Evolutionary conservation across 2,888 invertebrate genomes (phyloP), one percentile per base, ranked within the genome.

Genomic region (Cybosia mesomella): DNA sequence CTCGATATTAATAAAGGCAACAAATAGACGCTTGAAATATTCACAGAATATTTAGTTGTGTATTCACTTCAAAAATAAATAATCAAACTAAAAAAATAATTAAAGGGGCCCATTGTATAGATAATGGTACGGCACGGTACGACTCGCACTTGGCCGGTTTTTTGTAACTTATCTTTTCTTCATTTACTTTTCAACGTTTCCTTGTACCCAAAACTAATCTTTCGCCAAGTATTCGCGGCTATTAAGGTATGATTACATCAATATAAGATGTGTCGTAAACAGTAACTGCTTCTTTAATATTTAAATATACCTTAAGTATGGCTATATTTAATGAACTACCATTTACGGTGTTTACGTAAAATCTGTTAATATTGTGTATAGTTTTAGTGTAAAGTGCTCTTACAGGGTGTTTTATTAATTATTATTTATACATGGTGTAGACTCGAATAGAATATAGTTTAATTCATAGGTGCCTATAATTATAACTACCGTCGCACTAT

Each of bases 311-410:
- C 55, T 15, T 58, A 76, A 65, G 39, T 62, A 69, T 76, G 67
- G 36, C 59, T 28, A 59, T 70, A 68, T 59, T 64, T 61, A 67
- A 66, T 67, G 64, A 63, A 59, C 67, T 73, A 66, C 73, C 63
- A 61, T 66, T 74, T 34, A 54, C 8, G 11, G 55, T 36, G 43
- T 62, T 53, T 49, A 32, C 53, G 21, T 13, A 3, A 53, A 13
- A 54, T n/a, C 8, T 8, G 4, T 49, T 32, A 21, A 43, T 43
- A 61, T 58, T 3, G 4, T 34, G 32, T n/a, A 57, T 1, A 11
- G n/a, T 32, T n/a, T 49, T 18, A 18, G 5, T 43, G 5, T 39
- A 18, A 15, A 5, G 18, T 43, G 2, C 7, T 36, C 3, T 11
- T 15, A 39, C 39, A 39, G 13, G 7, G 5, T 28, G 28, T 18